A percentile compares a stretch with the other conserved stretches of the same genome.
Evolutionary conservation across 2,797 vertebrate species (phyloP).

Genomic region (Lutjanus campechanus): DNA sequence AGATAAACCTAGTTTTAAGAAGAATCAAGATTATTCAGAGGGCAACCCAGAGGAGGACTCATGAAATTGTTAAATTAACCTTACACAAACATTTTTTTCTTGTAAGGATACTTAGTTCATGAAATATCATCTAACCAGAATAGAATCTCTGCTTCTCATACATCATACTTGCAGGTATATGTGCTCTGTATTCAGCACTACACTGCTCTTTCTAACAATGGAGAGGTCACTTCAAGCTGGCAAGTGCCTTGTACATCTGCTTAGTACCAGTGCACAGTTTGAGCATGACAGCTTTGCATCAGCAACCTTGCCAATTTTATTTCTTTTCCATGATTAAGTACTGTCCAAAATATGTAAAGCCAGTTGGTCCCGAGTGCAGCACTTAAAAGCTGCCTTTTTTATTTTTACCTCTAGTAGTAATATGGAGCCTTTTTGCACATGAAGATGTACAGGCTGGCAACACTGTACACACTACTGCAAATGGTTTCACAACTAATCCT

Average conservation of each 20-base stretch:
- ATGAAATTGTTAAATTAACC: background rate
- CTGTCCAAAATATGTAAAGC: background rate
- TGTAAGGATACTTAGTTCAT: too few relatives aligned
- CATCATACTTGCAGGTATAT: background rate
- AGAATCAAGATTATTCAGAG: background rate
- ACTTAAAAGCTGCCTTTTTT: background rate
- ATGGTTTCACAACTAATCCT: background rate
- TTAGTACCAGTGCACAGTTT: background rate
- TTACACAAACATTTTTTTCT: too few relatives aligned
- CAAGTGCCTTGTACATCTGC: constrained; percentile 10
- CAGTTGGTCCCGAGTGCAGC: background rate
- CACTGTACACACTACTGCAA: background rate
- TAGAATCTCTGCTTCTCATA: background rate
- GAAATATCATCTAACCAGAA: background rate
- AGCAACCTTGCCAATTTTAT: background rate
- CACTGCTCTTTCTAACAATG: constrained; percentile 2
- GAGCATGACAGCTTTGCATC: background rate
- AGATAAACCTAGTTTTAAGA: background rate
- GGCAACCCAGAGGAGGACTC: background rate
- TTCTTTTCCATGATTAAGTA: background rate
- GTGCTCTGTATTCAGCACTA: constrained; percentile 27
- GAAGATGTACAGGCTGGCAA: background rate
- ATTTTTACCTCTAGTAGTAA: background rate
- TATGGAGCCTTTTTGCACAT: background rate
- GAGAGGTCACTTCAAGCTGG: constrained; percentile 27